phyloP scores from a whole-genome alignment of 2,888 invertebrate species.

The Drosophila dives region DNA sequence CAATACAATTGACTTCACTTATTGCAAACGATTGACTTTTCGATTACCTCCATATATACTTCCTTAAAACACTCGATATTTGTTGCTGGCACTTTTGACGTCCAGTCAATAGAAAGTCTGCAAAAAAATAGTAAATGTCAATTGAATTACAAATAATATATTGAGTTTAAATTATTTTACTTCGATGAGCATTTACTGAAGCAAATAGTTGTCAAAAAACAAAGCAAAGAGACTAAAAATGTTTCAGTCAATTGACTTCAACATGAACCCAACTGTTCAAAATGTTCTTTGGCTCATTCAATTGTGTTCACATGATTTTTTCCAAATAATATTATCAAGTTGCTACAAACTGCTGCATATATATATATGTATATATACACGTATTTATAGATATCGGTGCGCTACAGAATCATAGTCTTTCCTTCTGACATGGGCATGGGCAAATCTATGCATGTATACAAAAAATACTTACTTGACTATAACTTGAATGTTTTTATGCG shows the following conservation, averaged over 20 bases:
- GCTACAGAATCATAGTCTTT: background rate
- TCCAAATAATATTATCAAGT: background rate
- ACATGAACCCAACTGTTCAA: background rate
- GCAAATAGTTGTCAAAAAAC: background rate
- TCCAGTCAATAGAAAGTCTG: too few species aligned
- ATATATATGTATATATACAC: background rate
- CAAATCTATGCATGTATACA: too few species aligned
- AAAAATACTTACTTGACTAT: background rate
- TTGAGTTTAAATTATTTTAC: slow-evolving; percentile 3
- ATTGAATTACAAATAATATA: slow-evolving; percentile 14
- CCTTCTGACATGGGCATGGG: background rate
- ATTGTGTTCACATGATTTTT: background rate
- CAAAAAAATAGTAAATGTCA: background rate
- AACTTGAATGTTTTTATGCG: background rate
- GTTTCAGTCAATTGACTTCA: background rate
- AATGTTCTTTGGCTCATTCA: background rate
- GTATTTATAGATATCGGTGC: background rate
- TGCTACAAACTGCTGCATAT: background rate
- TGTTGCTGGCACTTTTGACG: background rate
- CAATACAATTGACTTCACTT: background rate
- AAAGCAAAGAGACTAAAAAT: background rate
- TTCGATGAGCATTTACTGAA: background rate
- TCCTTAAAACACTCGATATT: background rate
- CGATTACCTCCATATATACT: background rate
- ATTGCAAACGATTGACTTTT: background rate